Base-by-base conservation (phyloP, 1,140 invertebrate species). In the Ostrea edulis region DNA sequence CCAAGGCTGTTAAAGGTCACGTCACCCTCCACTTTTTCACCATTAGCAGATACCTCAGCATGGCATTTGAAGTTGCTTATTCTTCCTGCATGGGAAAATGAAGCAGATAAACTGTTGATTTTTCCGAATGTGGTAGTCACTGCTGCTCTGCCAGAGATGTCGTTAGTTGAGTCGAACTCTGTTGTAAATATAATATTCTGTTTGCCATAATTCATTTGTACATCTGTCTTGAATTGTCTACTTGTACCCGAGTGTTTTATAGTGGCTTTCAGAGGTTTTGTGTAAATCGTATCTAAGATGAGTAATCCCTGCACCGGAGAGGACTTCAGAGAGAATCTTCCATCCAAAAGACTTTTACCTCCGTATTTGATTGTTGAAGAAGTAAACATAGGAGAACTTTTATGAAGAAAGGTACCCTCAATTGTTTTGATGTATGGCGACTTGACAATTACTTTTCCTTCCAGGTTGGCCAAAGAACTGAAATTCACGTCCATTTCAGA, bases 401-500 rank as follows among this genome's bases (percentile, higher is more conserved):
- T 65, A 53, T 86, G 58, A 12, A 55, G 17, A 54, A 88, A 71
- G 22, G 54, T 82, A 8, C 84, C 86, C 22, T 86, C 86, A 17
- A 89, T 20, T n/a, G 62, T 86, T 52, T 87, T 52, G 8, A 82
- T n/a, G n/a, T 81, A 86, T 14, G 88, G 82, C 17, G 62, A 84
- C 44, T 86, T 68, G 7, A 86, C 22, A 29, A 81, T 12, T 12
- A 89, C 17, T 17, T 77, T 53, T 77, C 88, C 88, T 71, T 89
- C 89, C 35, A 83, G 29, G 22, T 85, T 84, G 17, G 25, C 81
- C 0, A 89, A 11, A 9, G 89, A 84, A n/a, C 85, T 88, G 25
- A 88, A 88, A 17, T 71, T 82, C 7, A 90, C 29, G 55, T 90
- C 89, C 2, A 54, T 77, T 25, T 86, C 85, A 65, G 62, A 86